phyloP scores from a whole-genome alignment of 2,797 vertebrate species.

The Premnoplex brunnescens region DNA sequence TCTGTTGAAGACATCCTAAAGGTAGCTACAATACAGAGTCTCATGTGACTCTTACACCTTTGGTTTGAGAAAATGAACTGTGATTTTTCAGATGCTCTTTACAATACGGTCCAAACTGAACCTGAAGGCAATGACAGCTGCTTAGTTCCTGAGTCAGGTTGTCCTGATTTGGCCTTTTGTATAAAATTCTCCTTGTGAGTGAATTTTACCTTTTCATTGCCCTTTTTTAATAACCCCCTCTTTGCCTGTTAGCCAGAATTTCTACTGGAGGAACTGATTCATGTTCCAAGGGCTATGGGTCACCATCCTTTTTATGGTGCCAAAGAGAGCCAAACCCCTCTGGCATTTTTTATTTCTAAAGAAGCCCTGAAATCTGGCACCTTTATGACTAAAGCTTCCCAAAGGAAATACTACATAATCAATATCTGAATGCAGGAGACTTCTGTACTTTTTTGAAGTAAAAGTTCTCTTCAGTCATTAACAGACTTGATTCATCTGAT shows the following conservation, averaged over 20 bases:
- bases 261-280: not conserved
- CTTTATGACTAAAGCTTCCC: not conserved
- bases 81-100: not conserved
- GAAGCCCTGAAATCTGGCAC: not conserved
- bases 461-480: not conserved
- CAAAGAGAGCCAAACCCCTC: not conserved
- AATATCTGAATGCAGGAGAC: not conserved
- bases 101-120: not conserved
- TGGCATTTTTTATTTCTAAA: not conserved
- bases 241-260: not conserved
- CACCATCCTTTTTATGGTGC: not conserved
- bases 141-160: not conserved
- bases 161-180: not conserved
- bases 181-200: not conserved
- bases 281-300: not conserved
- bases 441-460: not conserved
- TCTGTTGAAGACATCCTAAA: not conserved
- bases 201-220: not conserved
- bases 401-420: not conserved
- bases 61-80: not conserved
- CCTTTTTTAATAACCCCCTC: not conserved
- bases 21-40: not conserved
- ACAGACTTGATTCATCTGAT: conserved; percentile 11
- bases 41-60: not conserved
- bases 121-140: not conserved